A percentile compares a stretch with the other conserved stretches of the same genome.
These are phyloP conservation scores for Mesaphorura yosii DNA, from an alignment of 1,140 invertebrate genomes.

Conservation along the genomic window DNA sequence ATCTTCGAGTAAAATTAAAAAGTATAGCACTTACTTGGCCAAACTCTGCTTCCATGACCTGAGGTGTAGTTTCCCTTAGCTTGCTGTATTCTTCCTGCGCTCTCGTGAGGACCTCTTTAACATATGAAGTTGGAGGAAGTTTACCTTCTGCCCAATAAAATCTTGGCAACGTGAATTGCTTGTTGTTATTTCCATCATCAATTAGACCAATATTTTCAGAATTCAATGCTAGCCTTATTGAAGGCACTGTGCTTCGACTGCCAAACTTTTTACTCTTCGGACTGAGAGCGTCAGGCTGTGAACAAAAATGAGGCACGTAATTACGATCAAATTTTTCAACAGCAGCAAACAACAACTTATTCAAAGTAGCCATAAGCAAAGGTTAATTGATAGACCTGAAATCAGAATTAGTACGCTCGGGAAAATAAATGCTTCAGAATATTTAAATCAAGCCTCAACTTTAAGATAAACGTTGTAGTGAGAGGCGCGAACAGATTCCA, in stretches of 20 bases:
- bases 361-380: too few species aligned
- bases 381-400: too few species aligned
- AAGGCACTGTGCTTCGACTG: background rate
- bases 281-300: constrained; percentile 15
- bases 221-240: background rate
- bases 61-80: constrained; percentile 1
- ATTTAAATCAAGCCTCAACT: too few species aligned
- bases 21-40: constrained; percentile 16
- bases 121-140: background rate
- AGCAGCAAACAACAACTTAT: background rate
- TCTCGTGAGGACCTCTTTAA: constrained; percentile 15
- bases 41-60: constrained; percentile 19
- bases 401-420: too few species aligned
- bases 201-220: background rate
- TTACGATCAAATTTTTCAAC: background rate
- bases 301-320: constrained; percentile 2
- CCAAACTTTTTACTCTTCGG: background rate
- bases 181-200: background rate
- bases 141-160: constrained; percentile 29
- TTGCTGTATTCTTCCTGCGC: constrained; percentile 18
- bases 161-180: constrained; percentile 14
- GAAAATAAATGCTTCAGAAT: too few species aligned
- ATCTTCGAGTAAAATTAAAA: too few species aligned
- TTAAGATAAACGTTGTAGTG: too few species aligned
- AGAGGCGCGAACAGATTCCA: too few species aligned